These are phyloP conservation scores for Myodes glareolus DNA, from an alignment of 2,113 vertebrate species.

Conservation along the genomic window DNA sequence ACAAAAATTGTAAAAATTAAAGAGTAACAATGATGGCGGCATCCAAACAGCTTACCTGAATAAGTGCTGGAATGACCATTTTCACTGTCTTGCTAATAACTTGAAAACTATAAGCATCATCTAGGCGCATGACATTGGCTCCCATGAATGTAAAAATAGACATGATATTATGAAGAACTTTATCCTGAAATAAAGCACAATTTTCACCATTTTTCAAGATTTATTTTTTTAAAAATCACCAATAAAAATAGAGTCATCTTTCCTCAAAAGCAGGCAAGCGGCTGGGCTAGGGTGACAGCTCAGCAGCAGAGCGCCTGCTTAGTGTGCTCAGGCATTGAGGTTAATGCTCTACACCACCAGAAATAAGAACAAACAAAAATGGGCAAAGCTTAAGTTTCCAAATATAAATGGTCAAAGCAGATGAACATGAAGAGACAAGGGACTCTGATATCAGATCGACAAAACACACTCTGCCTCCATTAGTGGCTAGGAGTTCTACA, in stretches of 20 bases:
- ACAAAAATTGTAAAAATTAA: not conserved
- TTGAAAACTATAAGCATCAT: slow-evolving; percentile 97
- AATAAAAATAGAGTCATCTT: not conserved
- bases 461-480: not conserved
- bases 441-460: not conserved
- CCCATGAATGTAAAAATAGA: slow-evolving; percentile 99
- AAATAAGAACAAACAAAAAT: not conserved
- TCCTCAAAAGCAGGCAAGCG: not conserved
- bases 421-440: not conserved
- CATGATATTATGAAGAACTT: slow-evolving; percentile 99
- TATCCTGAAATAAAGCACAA: slow-evolving; percentile 89
- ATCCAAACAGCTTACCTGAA: slow-evolving; percentile 87
- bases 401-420: not conserved
- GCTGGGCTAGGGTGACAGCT: not conserved
- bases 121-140: slow-evolving; percentile 94
- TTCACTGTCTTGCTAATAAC: slow-evolving; percentile 97
- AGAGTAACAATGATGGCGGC: not conserved
- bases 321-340: not conserved
- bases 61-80: slow-evolving; percentile 96
- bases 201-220: slow-evolving; percentile 21
- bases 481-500: not conserved
- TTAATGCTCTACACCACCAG: not conserved
- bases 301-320: not conserved
- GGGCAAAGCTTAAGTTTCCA: not conserved
- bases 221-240: not conserved